Conservation (phyloP, 2,113 vertebrate genomes). For the Campylomormyrus tamandua region DNA sequence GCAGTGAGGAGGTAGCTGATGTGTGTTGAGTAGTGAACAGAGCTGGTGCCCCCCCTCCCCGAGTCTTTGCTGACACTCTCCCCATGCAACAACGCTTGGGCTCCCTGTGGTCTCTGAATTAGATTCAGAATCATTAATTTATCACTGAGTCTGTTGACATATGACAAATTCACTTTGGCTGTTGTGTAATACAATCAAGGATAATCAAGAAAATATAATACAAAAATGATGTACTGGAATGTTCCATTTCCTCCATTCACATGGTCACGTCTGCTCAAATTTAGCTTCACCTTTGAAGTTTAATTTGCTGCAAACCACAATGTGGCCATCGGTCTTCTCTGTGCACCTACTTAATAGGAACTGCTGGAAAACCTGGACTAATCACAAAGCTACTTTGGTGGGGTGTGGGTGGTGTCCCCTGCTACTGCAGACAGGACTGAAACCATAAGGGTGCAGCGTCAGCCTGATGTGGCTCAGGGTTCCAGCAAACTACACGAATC, state of each 20-base stretch:
- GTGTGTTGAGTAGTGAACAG: background rate
- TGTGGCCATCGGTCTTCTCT: background rate
- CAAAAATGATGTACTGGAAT: background rate
- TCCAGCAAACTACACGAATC: background rate
- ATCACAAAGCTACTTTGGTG: constrained; percentile 24
- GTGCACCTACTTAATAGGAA: constrained; percentile 55
- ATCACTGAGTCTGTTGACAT: background rate
- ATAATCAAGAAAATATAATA: background rate
- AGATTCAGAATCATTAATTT: background rate
- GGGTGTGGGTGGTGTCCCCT: constrained; percentile 51
- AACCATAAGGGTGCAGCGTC: constrained; percentile 39
- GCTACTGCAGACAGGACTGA: constrained; percentile 22
- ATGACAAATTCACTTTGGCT: background rate
- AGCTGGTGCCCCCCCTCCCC: too few species aligned
- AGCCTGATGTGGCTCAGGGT: constrained; percentile 19
- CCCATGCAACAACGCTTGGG: background rate
- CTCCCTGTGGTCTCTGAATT: background rate
- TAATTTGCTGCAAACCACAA: background rate
- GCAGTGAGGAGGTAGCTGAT: background rate
- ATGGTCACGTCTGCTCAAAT: background rate
- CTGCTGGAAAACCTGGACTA: constrained; percentile 45
- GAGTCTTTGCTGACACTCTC: background rate
- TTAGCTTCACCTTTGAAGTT: background rate
- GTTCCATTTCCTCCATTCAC: background rate
- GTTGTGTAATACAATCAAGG: background rate